Evolutionary conservation across 2,888 invertebrate genomes (phyloP), one percentile per base, ranked within the genome.

Genomic region (Epinotia bilunana): DNA sequence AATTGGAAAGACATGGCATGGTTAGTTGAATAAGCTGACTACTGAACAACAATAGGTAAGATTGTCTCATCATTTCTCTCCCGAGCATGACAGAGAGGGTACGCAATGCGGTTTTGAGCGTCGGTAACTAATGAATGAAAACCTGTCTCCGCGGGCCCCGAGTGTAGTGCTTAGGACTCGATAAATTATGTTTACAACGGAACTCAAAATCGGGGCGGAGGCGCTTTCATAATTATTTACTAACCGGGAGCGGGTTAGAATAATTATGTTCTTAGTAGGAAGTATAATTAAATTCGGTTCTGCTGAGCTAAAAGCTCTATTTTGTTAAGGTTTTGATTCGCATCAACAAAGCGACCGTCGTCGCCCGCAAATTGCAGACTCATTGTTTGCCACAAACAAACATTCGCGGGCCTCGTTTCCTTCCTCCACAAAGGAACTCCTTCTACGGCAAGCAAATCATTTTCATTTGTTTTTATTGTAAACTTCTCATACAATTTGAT

Each of bases 371-470:
- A 92, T 93, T 91, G 92, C 91, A 86, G 88, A 86, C 89, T 91
- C 91, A 92, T 92, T 93, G 91, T 93, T 92, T 91, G 88, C 84
- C 84, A 82, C 86, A 84, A 88, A 89, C 92, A 92, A 93, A 93
- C 91, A 91, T 90, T 90, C 88, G 87, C 87, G 84, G 85, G 85
- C 81, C 86, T 84, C 88, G 88, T 86, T 89, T 91, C 89, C 89
- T 90, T 88, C 86, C 86, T 80, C 79, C 85, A 91, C 91, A 90
- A 91, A 90, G 88, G 88, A 90, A 90, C 89, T 90, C 89, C 88
- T 90, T 91, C 91, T 90, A 84, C 84, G 81, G 83, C 83, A 83
- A 87, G 84, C 86, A 90, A 91, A 90, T 91, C 83, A 87, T 87
- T 90, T 86, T 85, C 86, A 88, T 87, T 88, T 76, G 83, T 87